phyloP scores from a whole-genome alignment of 1,140 invertebrate species.

The Oryzaephilus surinamensis region DNA sequence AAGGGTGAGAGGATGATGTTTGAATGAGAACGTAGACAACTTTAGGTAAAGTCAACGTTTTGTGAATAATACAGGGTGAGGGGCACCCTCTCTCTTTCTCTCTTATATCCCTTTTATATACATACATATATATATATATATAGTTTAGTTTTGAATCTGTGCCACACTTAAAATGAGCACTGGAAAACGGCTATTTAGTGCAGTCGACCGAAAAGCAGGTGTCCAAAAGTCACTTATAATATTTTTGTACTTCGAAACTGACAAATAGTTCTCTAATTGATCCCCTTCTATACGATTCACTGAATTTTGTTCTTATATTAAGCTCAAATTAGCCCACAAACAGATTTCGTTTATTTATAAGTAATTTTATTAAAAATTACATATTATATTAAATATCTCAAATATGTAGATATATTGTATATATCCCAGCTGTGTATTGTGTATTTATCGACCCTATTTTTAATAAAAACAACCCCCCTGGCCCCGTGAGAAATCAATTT shows the following conservation, averaged over 20 bases:
- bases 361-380: slow-evolving; percentile 5
- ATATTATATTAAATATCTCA: no score
- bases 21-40: no score
- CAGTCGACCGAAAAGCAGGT: slow-evolving; percentile 23
- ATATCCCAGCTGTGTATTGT: slow-evolving; percentile 27
- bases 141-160: no score
- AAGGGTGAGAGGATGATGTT: no score
- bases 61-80: slow-evolving; percentile 5
- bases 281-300: no score
- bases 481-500: slow-evolving; percentile 35
- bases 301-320: slow-evolving; percentile 7
- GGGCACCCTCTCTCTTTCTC: slow-evolving; percentile 12
- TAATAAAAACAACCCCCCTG: slow-evolving; percentile 19
- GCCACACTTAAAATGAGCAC: slow-evolving; percentile 18
- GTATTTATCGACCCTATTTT: slow-evolving; percentile 14
- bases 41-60: no score
- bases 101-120: slow-evolving; percentile 11
- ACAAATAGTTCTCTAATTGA: slow-evolving; percentile 20
- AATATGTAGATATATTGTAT: no score
- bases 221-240: slow-evolving; percentile 21
- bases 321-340: background rate
- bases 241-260: slow-evolving; percentile 13
- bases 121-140: no score
- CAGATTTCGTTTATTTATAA: background rate
- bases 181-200: slow-evolving; percentile 25